phyloP scores from a whole-genome alignment of 1,140 invertebrate species.

The Neodiprion lecontei region DNA sequence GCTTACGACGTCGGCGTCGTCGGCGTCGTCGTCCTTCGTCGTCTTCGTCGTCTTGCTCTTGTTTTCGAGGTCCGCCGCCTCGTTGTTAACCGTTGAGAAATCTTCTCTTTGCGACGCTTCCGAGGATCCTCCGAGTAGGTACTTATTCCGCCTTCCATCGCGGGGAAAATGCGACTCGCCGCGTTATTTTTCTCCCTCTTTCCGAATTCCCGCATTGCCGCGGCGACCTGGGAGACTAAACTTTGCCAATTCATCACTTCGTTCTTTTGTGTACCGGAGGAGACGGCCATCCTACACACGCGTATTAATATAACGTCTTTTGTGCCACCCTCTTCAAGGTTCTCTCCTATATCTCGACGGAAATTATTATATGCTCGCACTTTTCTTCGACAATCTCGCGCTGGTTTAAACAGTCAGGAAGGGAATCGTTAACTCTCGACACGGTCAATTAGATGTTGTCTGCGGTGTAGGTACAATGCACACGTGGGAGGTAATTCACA shows the following conservation, averaged over 20 bases:
- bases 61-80: background rate
- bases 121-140: background rate
- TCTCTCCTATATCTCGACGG: background rate
- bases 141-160: background rate
- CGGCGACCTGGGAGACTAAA: background rate
- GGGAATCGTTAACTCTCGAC: no score
- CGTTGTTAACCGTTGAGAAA: conserved; percentile 5
- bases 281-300: background rate
- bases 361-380: background rate
- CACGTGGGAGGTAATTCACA: no score
- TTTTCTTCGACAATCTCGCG: no score
- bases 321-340: background rate
- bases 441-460: no score
- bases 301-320: background rate
- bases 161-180: background rate
- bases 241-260: background rate
- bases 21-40: background rate
- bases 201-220: background rate
- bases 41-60: background rate
- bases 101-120: background rate
- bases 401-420: no score
- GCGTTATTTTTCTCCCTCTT: background rate
- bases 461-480: no score
- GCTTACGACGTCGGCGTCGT: background rate
- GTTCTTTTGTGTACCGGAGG: background rate